These are phyloP conservation scores for Apodemus speciosus DNA, from an alignment of 2,113 vertebrate species.

Conservation along the genomic window DNA sequence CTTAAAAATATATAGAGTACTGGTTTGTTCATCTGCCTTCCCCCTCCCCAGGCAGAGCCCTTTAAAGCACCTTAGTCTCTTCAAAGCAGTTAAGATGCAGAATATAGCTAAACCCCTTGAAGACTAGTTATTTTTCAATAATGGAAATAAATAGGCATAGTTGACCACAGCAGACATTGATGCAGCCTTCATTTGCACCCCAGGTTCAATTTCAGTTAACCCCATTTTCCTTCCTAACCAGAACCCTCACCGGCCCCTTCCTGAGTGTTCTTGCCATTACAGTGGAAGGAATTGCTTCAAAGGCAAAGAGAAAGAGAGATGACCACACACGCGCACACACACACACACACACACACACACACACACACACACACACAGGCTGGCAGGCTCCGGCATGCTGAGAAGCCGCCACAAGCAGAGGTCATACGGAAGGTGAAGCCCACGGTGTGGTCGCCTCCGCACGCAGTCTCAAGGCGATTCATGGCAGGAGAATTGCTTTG, in stretches of 20 bases:
- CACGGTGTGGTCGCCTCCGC: neutral
- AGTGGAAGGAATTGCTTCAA: constrained; percentile 18
- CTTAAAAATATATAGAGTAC: neutral
- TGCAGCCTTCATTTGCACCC: constrained; percentile 22
- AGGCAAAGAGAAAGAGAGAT: neutral
- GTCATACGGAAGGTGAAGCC: constrained; percentile 62
- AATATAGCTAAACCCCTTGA: constrained; percentile 43
- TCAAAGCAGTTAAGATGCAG: constrained; percentile 52
- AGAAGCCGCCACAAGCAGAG: constrained; percentile 55
- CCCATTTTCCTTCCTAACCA: constrained; percentile 42
- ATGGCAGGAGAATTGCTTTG: constrained; percentile 65
- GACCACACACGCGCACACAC: neutral
- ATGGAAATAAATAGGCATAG: neutral
- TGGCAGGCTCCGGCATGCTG: constrained; percentile 37
- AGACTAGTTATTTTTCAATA: neutral
- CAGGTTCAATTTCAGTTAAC: constrained; percentile 68
- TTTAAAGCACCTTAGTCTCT: constrained; percentile 12
- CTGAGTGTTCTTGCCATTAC: constrained; percentile 43
- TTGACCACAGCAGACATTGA: constrained; percentile 43
- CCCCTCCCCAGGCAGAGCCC: neutral
- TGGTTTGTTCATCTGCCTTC: neutral
- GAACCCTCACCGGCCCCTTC: neutral
- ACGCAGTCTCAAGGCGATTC: constrained; percentile 40
- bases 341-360: neutral
- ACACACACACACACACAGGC: neutral